phyloP scores from a whole-genome alignment of 2,888 invertebrate genomes.

The Dexiosoma caninum region DNA sequence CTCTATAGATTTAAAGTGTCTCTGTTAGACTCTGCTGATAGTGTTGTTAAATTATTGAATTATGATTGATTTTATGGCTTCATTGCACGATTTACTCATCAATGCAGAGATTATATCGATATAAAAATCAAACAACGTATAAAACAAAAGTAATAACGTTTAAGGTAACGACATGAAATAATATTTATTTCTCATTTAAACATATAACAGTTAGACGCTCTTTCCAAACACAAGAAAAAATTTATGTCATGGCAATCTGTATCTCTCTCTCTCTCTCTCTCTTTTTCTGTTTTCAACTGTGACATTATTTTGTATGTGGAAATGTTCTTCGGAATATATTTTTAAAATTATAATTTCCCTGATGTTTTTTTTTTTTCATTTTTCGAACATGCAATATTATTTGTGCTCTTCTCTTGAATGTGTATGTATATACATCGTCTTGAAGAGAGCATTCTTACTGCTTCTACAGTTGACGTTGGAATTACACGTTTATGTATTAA shows the following conservation, averaged over 20 bases:
- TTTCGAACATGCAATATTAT: neutral
- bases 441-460: neutral
- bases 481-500: conserved; percentile 20
- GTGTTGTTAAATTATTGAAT: conserved; percentile 44
- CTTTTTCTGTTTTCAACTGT: neutral
- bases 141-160: neutral
- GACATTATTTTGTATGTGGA: neutral
- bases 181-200: too few relatives aligned
- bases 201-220: conserved; percentile 4
- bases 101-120: conserved; percentile 42
- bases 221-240: neutral
- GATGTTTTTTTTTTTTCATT: too few relatives aligned
- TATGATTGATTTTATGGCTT: conserved; percentile 57
- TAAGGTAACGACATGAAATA: neutral
- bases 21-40: conserved; percentile 19
- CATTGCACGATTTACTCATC: conserved; percentile 51
- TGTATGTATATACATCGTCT: neutral
- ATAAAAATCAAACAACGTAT: neutral
- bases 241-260: too few relatives aligned
- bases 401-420: neutral
- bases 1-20: neutral
- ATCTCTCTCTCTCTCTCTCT: neutral
- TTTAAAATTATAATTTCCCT: neutral
- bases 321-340: neutral
- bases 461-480: neutral